Base-by-base conservation (phyloP, 2,113 vertebrate species). In the Saimiri boliviensis region DNA sequence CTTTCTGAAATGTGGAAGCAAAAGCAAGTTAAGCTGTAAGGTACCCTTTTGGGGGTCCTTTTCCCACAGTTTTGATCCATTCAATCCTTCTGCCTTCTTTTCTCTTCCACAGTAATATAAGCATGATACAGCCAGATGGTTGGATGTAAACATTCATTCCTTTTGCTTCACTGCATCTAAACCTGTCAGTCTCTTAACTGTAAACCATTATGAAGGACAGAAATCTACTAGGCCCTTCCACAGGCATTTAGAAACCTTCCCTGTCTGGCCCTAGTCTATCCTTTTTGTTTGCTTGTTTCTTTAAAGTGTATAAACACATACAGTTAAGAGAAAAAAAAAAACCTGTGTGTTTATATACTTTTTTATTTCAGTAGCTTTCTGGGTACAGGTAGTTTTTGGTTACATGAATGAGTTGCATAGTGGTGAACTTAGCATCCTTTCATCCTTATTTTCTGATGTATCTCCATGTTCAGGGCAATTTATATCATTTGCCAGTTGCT, bases 141-240 rank as follows among this genome's bases (percentile, higher is more conserved):
- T 84, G 42, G 86, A 56, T 13, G 25, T 35, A 79, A 0, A 23
- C 4, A 14, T 66, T n/a, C 87, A 63, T 92, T 76, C 66, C 6
- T 74, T 87, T 89, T 88, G 49, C 21, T 37, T 73, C 13, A 60
- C 35, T 85, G 40, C 42, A 80, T 84, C n/a, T 84, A 66, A 60
- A 25, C 35, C 45, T 79, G 30, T 86, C 52, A 76, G 0, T 83
- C 19, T 85, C 6, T 92, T 68, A 19, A 17, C 21, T 90, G 8
- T 25, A 56, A 71, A 30, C 70, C 32, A 1, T 63, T 30, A 81
- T 12, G 52, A 56, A 87, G 35, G 17, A 54, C 58, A 82, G 32
- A 13, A 86, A 32, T 71, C 5, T 47, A 91, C 3, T 40, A 91
- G 58, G 21, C 63, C 45, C 21, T 58, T 93, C 37, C 14, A 70